These are phyloP conservation scores for Scaptomyza pallida DNA, from an alignment of 1,140 invertebrate genomes.

Conservation along the genomic window DNA sequence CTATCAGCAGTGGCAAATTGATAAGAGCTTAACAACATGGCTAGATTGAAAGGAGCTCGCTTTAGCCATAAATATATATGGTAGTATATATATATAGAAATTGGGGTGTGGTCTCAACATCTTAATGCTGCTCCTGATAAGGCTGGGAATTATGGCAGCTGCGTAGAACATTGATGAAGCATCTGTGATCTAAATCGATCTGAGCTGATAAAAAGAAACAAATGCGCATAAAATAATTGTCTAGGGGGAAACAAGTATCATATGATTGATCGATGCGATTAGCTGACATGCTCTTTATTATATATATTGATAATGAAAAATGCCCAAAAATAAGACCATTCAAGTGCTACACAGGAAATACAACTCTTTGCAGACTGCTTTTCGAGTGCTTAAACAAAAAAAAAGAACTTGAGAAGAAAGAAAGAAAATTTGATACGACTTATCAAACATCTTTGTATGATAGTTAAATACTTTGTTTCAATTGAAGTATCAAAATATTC, in stretches of 20 bases:
- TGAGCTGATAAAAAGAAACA: too few species aligned
- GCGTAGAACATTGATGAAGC: constrained; percentile 2
- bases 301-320: not conserved
- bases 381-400: too few species aligned
- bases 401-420: too few species aligned
- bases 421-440: not conserved
- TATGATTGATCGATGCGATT: constrained; percentile 6
- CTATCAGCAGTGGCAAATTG: too few species aligned
- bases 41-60: not conserved
- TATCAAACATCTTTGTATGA: not conserved
- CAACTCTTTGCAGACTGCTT: not conserved
- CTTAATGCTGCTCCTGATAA: not conserved
- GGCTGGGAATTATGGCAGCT: constrained; percentile 4
- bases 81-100: not conserved
- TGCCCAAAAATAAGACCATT: not conserved
- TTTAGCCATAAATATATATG: not conserved
- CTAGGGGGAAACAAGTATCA: not conserved
- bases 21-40: not conserved
- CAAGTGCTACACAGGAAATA: constrained; percentile 1
- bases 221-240: too few species aligned
- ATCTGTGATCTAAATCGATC: constrained; percentile 5
- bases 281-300: constrained; percentile 10
- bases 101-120: not conserved
- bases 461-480: too few species aligned
- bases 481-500: too few species aligned